Evolutionary conservation across 2,888 invertebrate genomes (phyloP), one percentile per base, ranked within the genome.

Genomic region (Quadriops clusia): DNA sequence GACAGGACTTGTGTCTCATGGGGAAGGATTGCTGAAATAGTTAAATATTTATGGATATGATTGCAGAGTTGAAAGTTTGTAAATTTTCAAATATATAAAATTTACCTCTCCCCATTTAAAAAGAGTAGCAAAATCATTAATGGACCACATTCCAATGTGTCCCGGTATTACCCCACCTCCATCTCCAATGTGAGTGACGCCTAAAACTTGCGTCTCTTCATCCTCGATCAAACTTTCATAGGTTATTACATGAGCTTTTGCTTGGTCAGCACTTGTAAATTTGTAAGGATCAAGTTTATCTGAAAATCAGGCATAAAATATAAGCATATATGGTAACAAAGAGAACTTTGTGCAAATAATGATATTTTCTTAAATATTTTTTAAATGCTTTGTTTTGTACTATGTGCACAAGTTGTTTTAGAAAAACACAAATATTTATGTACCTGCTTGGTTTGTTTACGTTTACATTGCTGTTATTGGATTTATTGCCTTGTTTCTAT

Each of bases 181-280:
- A 50, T 82, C 79, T 0, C 72, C 79, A 30, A 83, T 68, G 55
- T 85, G 84, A 4, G 72, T 72, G 39, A 81, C 68, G 1, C 86
- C 85, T 32, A 77, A 64, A 32, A 84, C 71, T 54, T 86, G 86
- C 46, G 76, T 78, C 40, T 72, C 68, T 37, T 79, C 76, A 47
- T 84, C 81, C 42, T 80, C 78, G 53, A 84, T 56, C 28, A 85
- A 59, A 11, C 77, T 71, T 60, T 86, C 85, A 51, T 81, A 82
- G 2, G 80, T 72, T 23, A 84, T 54, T 30, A 72, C 60, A 50
- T 81, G 79, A 0, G 72, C 73, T 32, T 74, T 72, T 28, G 77
- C 73, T 67, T 83, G 74, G 47, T 83, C 80, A 47, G 68, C 68
- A 41, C 77, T 74, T 6, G 65, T 71, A 56, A 68, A 76, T 42